Conservation (phyloP, 2,888 invertebrate genomes). For the Zhuqinia jingwanae region DNA sequence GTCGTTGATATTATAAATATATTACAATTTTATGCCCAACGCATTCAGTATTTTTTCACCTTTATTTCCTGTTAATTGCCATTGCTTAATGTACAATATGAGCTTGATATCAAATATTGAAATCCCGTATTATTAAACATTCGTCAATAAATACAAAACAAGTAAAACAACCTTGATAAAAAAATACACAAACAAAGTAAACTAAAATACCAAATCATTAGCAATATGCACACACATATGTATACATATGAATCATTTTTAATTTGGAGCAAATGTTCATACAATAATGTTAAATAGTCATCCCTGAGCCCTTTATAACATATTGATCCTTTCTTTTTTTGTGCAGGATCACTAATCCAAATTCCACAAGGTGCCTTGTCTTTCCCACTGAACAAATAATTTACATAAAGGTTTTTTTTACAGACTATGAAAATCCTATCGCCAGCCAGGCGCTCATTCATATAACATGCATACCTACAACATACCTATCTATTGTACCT, state of each 20-base stretch:
- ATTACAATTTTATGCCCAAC: too few relatives aligned
- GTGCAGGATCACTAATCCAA: neutral
- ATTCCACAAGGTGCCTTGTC: neutral
- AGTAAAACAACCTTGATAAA: too few relatives aligned
- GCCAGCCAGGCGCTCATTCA: neutral
- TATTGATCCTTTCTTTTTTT: too few relatives aligned
- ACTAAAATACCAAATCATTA: constrained; percentile 60
- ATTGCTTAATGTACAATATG: too few relatives aligned
- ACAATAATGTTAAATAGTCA: neutral
- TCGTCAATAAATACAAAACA: too few relatives aligned
- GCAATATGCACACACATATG: constrained; percentile 8
- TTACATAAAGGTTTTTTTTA: constrained; percentile 44
- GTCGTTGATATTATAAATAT: too few relatives aligned
- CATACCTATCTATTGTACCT: neutral
- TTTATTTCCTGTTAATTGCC: too few relatives aligned
- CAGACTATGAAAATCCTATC: constrained; percentile 26
- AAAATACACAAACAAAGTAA: too few relatives aligned
- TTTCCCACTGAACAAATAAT: constrained; percentile 4
- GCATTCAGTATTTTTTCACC: too few relatives aligned
- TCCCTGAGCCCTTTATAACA: neutral
- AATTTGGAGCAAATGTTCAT: neutral
- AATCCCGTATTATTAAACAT: too few relatives aligned
- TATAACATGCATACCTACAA: neutral
- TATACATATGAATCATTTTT: neutral
- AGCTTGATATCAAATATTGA: too few relatives aligned